A percentile compares a stretch with the other conserved stretches of the same genome.
phyloP scores from a whole-genome alignment of 2,113 vertebrate species.

The Boulengeromyrus knoepffleri region DNA sequence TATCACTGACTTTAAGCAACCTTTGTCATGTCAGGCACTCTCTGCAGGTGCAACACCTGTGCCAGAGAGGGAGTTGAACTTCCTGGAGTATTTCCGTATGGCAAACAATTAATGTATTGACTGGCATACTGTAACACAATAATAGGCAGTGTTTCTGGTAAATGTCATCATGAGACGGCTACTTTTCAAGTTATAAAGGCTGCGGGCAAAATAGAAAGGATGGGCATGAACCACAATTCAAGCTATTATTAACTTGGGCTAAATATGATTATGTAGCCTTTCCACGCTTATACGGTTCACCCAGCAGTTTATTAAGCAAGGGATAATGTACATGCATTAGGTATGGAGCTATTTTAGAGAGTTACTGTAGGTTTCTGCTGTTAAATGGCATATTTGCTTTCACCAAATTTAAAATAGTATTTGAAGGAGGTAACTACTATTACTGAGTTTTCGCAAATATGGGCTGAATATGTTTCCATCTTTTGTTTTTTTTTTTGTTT shows the following conservation, averaged over 20 bases:
- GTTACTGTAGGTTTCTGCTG: background rate
- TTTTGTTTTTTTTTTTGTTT: background rate
- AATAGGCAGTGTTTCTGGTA: background rate
- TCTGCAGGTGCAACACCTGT: background rate
- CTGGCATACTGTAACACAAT: background rate
- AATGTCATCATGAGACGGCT: background rate
- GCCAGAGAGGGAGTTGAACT: background rate
- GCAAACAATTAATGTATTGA: background rate
- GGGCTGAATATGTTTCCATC: background rate
- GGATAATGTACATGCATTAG: background rate
- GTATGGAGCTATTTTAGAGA: background rate
- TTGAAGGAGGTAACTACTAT: background rate
- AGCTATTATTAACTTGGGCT: background rate
- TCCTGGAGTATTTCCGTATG: background rate
- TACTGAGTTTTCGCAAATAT: background rate
- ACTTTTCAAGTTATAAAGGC: background rate
- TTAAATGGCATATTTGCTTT: background rate
- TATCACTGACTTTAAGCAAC: background rate
- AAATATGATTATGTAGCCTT: background rate
- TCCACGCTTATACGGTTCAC: background rate
- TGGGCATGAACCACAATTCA: background rate
- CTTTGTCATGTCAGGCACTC: background rate
- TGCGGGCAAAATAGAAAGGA: background rate
- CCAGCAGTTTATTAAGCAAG: background rate
- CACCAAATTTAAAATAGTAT: background rate